Conservation (phyloP, 2,113 vertebrate species). For the Pristiophorus japonicus region DNA sequence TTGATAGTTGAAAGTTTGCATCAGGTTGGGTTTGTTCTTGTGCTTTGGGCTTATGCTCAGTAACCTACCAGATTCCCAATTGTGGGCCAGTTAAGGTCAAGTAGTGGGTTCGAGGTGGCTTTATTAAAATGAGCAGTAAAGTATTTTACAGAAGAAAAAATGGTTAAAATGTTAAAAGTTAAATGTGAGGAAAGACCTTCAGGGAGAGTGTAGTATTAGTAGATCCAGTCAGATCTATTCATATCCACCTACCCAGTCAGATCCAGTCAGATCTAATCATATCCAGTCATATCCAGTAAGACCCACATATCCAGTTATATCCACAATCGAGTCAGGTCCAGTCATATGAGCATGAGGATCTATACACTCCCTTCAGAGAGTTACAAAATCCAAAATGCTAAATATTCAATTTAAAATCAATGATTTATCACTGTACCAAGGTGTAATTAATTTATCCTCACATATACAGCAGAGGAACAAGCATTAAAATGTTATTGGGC, state of each 20-base stretch:
- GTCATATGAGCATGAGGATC: background rate
- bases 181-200: background rate
- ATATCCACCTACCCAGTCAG: too few species aligned
- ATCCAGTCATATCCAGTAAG: too few species aligned
- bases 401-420: background rate
- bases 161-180: too few species aligned
- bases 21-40: background rate
- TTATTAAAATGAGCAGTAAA: background rate
- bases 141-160: background rate
- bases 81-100: background rate
- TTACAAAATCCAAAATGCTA: background rate
- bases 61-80: background rate
- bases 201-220: background rate
- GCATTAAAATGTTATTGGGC: background rate
- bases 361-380: background rate
- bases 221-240: too few species aligned
- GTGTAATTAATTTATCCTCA: background rate
- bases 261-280: too few species aligned
- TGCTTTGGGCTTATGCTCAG: background rate
- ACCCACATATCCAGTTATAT: too few species aligned
- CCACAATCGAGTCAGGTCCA: too few species aligned
- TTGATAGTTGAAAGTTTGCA: background rate
- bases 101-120: background rate
- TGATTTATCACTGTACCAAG: background rate
- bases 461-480: background rate